phyloP scores from a whole-genome alignment of 2,888 invertebrate species.

The Adineta ricciae region DNA sequence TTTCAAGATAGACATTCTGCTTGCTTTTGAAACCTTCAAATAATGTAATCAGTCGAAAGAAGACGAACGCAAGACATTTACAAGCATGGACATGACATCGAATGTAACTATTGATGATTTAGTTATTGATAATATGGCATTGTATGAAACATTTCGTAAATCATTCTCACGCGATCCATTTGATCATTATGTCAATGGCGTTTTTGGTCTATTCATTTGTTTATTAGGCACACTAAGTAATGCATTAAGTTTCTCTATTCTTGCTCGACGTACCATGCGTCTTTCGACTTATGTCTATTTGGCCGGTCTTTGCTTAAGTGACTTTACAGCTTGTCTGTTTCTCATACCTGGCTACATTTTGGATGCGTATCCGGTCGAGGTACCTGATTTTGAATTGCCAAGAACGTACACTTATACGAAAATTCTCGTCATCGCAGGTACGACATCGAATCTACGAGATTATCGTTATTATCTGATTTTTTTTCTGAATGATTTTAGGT shows the following conservation, averaged over 20 bases:
- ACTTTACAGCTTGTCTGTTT: not conserved
- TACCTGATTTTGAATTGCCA: slow-evolving; percentile 10
- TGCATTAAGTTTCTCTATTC: not conserved
- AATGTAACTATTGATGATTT: not conserved
- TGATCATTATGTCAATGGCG: slow-evolving; percentile 13
- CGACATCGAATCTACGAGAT: not conserved
- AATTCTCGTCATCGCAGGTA: not conserved
- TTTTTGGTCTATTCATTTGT: not conserved
- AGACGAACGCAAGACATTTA: too few species aligned
- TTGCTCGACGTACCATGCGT: not conserved
- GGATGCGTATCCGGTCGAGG: not conserved
- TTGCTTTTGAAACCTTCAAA: too few species aligned
- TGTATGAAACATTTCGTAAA: not conserved
- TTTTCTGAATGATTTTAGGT: not conserved
- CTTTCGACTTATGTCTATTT: slow-evolving; percentile 1
- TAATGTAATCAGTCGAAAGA: too few species aligned
- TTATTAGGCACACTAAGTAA: not conserved
- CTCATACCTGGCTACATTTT: not conserved
- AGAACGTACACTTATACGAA: not conserved
- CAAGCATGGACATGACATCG: not conserved
- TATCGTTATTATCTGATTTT: too few species aligned
- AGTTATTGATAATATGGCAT: not conserved
- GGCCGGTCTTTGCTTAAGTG: slow-evolving; percentile 11
- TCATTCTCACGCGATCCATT: not conserved
- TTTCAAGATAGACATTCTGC: too few species aligned